Evolutionary conservation across 2,113 vertebrate species (phyloP).

Genomic region (Gadus macrocephalus): DNA sequence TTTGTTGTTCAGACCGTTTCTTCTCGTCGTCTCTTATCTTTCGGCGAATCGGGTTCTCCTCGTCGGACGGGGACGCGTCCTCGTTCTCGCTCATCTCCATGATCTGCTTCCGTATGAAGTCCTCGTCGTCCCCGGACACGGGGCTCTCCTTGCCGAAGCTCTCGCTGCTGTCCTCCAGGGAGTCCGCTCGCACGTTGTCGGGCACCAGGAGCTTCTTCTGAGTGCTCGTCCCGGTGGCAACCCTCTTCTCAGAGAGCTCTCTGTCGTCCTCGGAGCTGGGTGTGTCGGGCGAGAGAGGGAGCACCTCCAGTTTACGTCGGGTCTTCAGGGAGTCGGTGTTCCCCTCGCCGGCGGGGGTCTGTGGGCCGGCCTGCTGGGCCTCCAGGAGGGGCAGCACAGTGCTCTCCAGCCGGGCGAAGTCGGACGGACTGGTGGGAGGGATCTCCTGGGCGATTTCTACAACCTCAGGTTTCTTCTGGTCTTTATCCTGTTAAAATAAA

Average conservation of each 20-base stretch:
- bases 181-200: conserved; percentile 76
- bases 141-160: conserved; percentile 87
- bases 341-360: conserved; percentile 66
- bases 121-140: conserved; percentile 88
- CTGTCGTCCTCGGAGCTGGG: conserved; percentile 79
- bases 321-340: conserved; percentile 67
- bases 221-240: conserved; percentile 27
- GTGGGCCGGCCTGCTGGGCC: conserved; percentile 78
- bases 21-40: conserved; percentile 80
- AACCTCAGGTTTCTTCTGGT: conserved; percentile 68
- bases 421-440: conserved; percentile 87
- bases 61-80: conserved; percentile 88
- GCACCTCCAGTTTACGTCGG: conserved; percentile 73
- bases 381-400: conserved; percentile 93
- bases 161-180: conserved; percentile 93
- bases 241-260: conserved; percentile 64
- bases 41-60: conserved; percentile 73
- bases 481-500: conserved; percentile 73
- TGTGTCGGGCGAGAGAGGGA: conserved; percentile 74
- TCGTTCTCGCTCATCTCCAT: conserved; percentile 97
- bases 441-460: conserved; percentile 75
- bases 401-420: conserved; percentile 90
- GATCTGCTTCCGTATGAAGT: conserved; percentile 91
- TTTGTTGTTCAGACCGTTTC: conserved; percentile 72
- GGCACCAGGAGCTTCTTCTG: conserved; percentile 74